Evolutionary conservation across 2,113 vertebrate species (phyloP), one percentile per base, ranked within the genome.

Genomic region (Prochilodus magdalenae): DNA sequence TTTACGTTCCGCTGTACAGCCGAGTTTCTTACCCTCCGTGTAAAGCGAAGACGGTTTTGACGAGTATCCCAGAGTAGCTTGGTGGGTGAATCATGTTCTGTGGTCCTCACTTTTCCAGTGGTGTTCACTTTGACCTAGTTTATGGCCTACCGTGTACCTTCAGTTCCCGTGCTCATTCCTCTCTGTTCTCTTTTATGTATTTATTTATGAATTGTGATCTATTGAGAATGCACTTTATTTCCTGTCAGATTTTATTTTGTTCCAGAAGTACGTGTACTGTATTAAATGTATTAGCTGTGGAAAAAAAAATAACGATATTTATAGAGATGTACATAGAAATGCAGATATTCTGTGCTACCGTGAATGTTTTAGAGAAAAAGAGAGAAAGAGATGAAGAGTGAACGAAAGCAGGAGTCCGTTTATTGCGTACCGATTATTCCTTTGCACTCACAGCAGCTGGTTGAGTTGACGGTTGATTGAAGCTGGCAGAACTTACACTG

Each of bases 211-310:
- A 60, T 78, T 77, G 75, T 78, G 73, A 77, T 87, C 26, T 86
- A 85, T 91, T 80, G 77, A 87, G 88, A 86, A 92, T 91, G 94
- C 93, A 94, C 94, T 95, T 95, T 95, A 94, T 93, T 93, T 91
- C 27, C 73, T 40, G 83, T 79, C 65, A 83, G 69, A 62, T 85
- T 80, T 75, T 70, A 55, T 72, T 76, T 60, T 79, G 74, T 75
- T 84, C 84, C 40, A 3, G 18, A 70, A 84, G 22, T 69, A 88
- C 86, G 88, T 76, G 65, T 89, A 86, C 77, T 89, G 88, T 51
- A 51, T 57, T 80, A 18, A 36, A 22, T 83, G 65, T 79, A 77
- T 89, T 87, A 63, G 47, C 71, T 83, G 67, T 83, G 85, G 36
- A 3, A 7, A 36, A 36, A 44, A 44, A 55, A 84, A 75, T 77